phyloP scores from a whole-genome alignment of 2,888 invertebrate species.

The Hydropsyche betteni region DNA sequence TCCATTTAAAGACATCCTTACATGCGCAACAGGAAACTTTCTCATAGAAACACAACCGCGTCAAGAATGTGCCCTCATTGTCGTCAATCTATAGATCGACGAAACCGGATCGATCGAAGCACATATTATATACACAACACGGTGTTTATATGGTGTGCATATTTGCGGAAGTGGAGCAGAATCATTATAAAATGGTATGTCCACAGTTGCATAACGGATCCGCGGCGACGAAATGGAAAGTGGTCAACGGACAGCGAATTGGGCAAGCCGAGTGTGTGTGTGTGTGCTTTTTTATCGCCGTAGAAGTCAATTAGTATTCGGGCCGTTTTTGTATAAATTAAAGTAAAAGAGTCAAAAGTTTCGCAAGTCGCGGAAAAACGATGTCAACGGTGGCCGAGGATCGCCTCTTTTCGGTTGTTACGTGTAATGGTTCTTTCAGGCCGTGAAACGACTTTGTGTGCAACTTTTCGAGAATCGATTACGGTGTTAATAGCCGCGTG shows the following conservation, averaged over 20 bases:
- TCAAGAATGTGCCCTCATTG: background rate
- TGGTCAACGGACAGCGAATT: slow-evolving; percentile 9
- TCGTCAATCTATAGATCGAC: too few species aligned
- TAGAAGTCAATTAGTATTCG: slow-evolving; percentile 21
- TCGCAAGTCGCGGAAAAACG: too few species aligned
- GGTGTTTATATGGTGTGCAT: background rate
- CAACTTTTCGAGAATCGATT: too few species aligned
- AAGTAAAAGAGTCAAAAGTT: background rate
- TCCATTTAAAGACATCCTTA: too few species aligned
- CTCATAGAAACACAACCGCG: background rate
- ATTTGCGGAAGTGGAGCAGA: slow-evolving; percentile 27
- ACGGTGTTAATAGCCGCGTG: too few species aligned
- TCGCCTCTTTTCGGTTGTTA: too few species aligned
- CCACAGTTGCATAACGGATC: slow-evolving; percentile 14
- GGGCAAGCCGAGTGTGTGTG: slow-evolving; percentile 4
- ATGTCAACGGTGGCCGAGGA: too few species aligned
- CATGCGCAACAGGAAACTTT: too few species aligned
- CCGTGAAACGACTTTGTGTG: too few species aligned
- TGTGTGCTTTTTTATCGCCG: background rate
- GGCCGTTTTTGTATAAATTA: slow-evolving; percentile 12
- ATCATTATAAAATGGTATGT: slow-evolving; percentile 3
- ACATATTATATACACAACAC: slow-evolving; percentile 2
- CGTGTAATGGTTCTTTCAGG: too few species aligned
- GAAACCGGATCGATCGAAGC: background rate
- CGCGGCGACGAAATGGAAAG: slow-evolving; percentile 24